These are phyloP conservation scores for Meloidogyne hapla DNA, from an alignment of 1,140 invertebrate species.

Conservation along the genomic window DNA sequence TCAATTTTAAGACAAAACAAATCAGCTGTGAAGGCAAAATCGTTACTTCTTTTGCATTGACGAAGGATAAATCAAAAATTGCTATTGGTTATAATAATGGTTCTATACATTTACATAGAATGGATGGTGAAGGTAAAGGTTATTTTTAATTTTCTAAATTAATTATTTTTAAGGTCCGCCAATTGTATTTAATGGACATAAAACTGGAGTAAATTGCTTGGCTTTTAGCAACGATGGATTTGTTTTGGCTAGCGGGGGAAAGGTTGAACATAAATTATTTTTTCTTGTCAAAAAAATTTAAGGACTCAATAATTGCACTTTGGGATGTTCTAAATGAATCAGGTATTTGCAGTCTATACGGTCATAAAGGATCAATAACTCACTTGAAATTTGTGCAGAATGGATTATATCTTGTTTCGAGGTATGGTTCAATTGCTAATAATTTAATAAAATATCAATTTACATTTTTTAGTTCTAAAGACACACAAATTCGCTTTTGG, in stretches of 20 bases:
- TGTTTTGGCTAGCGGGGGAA: slow-evolving; percentile 80
- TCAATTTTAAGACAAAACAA: slow-evolving; percentile 44
- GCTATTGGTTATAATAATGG: slow-evolving; percentile 90
- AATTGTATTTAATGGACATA: slow-evolving; percentile 74
- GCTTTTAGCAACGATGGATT: slow-evolving; percentile 78
- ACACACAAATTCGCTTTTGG: slow-evolving; percentile 95
- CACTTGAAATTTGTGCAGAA: slow-evolving; percentile 77
- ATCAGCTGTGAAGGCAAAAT: slow-evolving; percentile 42
- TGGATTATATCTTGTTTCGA: slow-evolving; percentile 76
- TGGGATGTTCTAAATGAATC: slow-evolving; percentile 90
- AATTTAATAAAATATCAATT: slow-evolving; percentile 5
- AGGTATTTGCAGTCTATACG: slow-evolving; percentile 82
- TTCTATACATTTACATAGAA: slow-evolving; percentile 75
- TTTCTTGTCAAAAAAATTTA: slow-evolving; percentile 15
- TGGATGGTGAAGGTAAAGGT: slow-evolving; percentile 39
- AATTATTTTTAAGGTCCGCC: slow-evolving; percentile 8
- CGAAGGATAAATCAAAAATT: slow-evolving; percentile 72
- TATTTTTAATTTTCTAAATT: background rate
- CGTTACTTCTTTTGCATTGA: slow-evolving; percentile 49
- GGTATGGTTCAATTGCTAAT: no score
- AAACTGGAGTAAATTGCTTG: slow-evolving; percentile 78
- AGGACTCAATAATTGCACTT: slow-evolving; percentile 72
- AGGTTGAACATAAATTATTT: slow-evolving; percentile 69
- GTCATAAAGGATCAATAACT: slow-evolving; percentile 89
- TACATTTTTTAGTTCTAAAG: slow-evolving; percentile 75